Base-by-base conservation (phyloP, 2,113 vertebrate species). In the Camelus dromedarius region DNA sequence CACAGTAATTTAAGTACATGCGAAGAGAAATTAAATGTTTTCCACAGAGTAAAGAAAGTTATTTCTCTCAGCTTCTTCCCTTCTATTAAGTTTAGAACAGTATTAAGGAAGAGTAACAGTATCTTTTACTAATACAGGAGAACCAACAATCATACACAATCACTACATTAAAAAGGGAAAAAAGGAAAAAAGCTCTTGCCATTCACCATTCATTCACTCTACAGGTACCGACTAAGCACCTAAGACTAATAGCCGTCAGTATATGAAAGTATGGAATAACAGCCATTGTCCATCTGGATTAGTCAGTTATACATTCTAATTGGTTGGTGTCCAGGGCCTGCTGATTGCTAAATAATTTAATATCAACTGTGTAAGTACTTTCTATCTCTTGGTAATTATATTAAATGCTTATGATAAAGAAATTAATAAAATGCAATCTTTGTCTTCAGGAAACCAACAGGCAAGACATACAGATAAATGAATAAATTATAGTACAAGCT, bases 401-500 rank as follows among this genome's bases (percentile, higher is more conserved):
- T 26, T 87, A 87, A 42, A 66, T 66, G 18, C 10, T 56, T 82
- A 64, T 81, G 9, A 89, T 69, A 81, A 48, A 64, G 67, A 72
- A 80, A 88, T 73, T 82, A 85, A 89, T 50, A 86, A 95, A 95
- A 86, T 72, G 46, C 1, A 52, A 13, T 62, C 8, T 91, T 82
- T 96, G 32, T 5, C 38, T 13, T 67, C 72, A 75, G 26, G 67
- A 60, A 84, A 84, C 19, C 35, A 87, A 67, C 20, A 80, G 56
- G 24, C 24, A 32, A 85, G 30, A 70, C 28, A 69, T n/a, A 66
- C 0, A 91, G 38, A 32, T 83, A 76, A 87, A 42, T 52, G 10
- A 88, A 72, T 26, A 79, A 70, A 72, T 72, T 15, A 73, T 5
- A 88, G 14, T 62, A 48, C 14, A 69, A 48, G 38, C 19, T 56